Conservation (phyloP, 2,113 vertebrate genomes). For the Neoarius graeffei region DNA sequence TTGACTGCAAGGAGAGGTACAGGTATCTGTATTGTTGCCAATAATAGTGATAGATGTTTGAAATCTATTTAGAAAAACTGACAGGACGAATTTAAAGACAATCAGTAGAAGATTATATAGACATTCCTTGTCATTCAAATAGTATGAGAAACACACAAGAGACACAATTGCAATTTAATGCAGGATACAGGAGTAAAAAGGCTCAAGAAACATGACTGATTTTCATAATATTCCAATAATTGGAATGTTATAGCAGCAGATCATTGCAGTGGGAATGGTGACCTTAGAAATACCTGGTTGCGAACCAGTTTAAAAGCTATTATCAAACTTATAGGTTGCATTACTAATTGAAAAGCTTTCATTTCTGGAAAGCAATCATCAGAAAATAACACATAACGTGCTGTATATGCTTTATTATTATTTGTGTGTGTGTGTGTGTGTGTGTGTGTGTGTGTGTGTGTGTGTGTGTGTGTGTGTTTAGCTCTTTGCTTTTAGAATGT, state of each 20-base stretch:
- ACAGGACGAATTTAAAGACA: neutral
- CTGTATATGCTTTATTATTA: neutral
- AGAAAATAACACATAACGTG: neutral
- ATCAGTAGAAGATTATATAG: neutral
- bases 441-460: neutral
- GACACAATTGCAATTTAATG: neutral
- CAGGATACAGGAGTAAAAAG: neutral
- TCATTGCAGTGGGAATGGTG: neutral
- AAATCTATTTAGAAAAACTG: neutral
- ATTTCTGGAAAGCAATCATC: neutral
- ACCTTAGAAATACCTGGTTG: neutral
- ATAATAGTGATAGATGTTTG: neutral
- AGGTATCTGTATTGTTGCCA: neutral
- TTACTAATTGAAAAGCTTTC: neutral
- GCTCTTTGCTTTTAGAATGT: neutral
- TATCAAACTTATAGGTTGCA: neutral
- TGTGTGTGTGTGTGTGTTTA: neutral
- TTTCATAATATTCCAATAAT: neutral
- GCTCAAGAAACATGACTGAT: neutral
- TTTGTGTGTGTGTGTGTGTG: neutral
- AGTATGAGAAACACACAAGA: neutral
- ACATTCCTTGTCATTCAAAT: neutral
- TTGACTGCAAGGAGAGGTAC: neutral
- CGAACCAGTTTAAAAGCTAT: neutral
- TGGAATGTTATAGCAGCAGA: neutral